phyloP scores from a whole-genome alignment of 2,797 vertebrate genomes.

The Aselliscus stoliczkanus region DNA sequence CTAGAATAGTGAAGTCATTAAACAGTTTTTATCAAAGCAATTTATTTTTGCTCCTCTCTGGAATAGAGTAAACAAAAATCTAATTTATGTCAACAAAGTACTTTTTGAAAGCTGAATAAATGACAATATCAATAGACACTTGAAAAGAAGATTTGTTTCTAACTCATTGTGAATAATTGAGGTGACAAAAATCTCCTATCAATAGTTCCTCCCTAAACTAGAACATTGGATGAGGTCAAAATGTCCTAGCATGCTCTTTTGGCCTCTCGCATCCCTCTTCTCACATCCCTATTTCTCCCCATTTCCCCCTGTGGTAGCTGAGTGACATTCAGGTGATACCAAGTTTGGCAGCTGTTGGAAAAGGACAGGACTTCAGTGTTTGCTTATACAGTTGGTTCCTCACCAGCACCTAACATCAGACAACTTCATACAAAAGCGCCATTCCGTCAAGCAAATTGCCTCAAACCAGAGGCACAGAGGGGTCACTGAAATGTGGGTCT shows the following conservation, averaged over 20 bases:
- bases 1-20: slow-evolving; percentile 40
- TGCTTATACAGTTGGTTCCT: neutral
- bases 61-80: slow-evolving; percentile 43
- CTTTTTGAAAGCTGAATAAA: slow-evolving; percentile 45
- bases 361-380: neutral
- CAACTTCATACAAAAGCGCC: neutral
- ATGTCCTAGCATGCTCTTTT: neutral
- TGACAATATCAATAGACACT: slow-evolving; percentile 13
- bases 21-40: slow-evolving; percentile 13
- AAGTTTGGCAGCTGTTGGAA: neutral
- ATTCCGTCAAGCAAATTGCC: neutral
- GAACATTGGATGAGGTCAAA: neutral
- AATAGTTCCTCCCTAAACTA: neutral
- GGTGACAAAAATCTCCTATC: neutral
- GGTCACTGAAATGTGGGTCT: neutral
- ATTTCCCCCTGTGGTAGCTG: neutral
- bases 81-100: slow-evolving; percentile 47
- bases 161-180: slow-evolving; percentile 23
- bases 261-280: neutral
- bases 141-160: slow-evolving; percentile 48
- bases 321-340: neutral
- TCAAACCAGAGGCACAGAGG: neutral
- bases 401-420: neutral
- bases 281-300: neutral
- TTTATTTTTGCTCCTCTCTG: slow-evolving; percentile 39